Base-by-base conservation (phyloP, 2,797 vertebrate species). In the Lepilemur septentrionalis region DNA sequence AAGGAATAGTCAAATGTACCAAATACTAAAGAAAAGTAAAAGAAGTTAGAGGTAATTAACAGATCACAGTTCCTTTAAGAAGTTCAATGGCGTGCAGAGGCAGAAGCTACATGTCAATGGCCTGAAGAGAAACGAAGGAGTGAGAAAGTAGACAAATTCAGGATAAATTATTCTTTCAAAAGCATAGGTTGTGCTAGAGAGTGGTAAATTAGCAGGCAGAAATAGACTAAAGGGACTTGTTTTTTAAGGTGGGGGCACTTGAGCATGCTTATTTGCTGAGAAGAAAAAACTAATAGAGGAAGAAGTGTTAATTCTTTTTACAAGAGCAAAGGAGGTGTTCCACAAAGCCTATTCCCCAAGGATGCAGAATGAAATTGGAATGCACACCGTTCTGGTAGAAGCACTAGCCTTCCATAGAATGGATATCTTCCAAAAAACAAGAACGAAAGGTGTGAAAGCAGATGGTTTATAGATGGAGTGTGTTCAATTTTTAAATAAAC, bases 131-230 rank as follows among this genome's bases (percentile, higher is more conserved):
- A 94, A 83, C 3, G 46, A 81, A 32, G 80, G 75, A 57, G 35
- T 72, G 41, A 93, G 67, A 75, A 50, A 43, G 25, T 41, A 85
- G 57, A 50, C 63, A 94, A 41, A 72, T 91, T 94, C 22, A 67
- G 4, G 65, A 59, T 70, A 35, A 32, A 85, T 79, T 93, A 82
- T 91, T 61, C 55, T 92, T 97, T 81, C 9, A 61, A 96, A 95
- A 55, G 48, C 28, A 85, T 9, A 80, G 7, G 38, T 63, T 94
- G 8, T 85, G 25, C 73, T 61, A 94, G 55, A 35, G 95, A 90
- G 69, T 57, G 12, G 61, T 83, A 46, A 95, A 81, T 82, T 86
- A 70, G 38, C 67, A 43, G 57, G 78, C 2, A 95, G 38, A 87
- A 85, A 63, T 52, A 57, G 28, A 70, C 3, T 28, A 81, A 50